Base-by-base conservation (phyloP, 2,888 invertebrate genomes). In the Drosophila nr. perissopoda region DNA sequence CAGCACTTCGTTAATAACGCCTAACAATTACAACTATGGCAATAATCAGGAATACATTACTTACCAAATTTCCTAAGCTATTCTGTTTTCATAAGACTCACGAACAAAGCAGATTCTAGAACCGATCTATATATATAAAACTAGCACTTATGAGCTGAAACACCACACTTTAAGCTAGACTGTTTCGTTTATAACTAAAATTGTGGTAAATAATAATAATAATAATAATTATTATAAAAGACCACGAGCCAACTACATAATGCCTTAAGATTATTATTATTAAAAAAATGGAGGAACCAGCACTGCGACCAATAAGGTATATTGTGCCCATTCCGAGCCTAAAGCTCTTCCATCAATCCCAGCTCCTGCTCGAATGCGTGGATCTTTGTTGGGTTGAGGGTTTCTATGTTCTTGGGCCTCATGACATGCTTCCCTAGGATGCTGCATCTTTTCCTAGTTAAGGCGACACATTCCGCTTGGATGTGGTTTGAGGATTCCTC, bases 11-110 rank as follows among this genome's bases (percentile, higher is more conserved):
- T 31, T 10, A 31, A 31, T 10, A 31, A 31, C 10, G 10, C 10
- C 8, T 3, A 10, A 40, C 10, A 40, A n/a, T 40, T 40, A n/a
- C 40, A n/a, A 4, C 31, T 31, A 31, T 0, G 10, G 2, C 10
- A n/a, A n/a, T 1, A 40, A 10, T n/a, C 1, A 10, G 40, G n/a
- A 4, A 40, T 0, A 0, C 31, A 31, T 0, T 10, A n/a, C 2
- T 0, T 4, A n/a, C 2, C 4, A 10, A 40, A 40, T n/a, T n/a
- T 40, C n/a, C 40, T 0, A 10, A 10, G 1, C 4, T 2, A 10
- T n/a, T n/a, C 4, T 10, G 4, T n/a, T 40, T 40, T 40, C 10
- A 40, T 40, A n/a, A 10, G n/a, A 40, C n/a, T 40, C n/a, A 10
- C 1, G 10, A 10, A 0, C 2, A 10, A 40, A 10, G 10, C 40